These are phyloP conservation scores for Tringa solitaria DNA, from an alignment of 2,113 vertebrate species.

Conservation along the genomic window DNA sequence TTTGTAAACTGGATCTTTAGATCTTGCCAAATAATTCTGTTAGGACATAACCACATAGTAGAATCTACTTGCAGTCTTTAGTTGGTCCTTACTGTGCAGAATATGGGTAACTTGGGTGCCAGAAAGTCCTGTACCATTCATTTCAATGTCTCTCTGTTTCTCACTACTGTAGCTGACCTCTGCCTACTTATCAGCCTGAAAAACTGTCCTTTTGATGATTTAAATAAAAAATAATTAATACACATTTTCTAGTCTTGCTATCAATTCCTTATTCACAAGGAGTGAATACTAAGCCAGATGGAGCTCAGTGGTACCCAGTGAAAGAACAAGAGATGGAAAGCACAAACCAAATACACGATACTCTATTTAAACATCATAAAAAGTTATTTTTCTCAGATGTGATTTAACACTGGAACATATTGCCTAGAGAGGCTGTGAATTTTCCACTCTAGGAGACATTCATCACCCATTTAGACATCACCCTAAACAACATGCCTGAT, in stretches of 20 bases:
- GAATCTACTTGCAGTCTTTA: neutral
- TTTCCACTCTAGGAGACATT: neutral
- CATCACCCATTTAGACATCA: neutral
- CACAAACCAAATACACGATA: neutral
- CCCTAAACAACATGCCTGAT: neutral
- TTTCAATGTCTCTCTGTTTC: neutral
- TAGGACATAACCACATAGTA: neutral
- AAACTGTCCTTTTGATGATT: neutral
- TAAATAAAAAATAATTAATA: neutral
- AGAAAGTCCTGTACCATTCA: neutral
- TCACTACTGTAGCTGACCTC: neutral
- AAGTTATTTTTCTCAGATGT: rapidly evolving
- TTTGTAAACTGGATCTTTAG: neutral
- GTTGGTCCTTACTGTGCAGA: neutral
- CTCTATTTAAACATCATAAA: neutral
- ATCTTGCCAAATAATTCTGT: neutral
- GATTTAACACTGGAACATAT: neutral
- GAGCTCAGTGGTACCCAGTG: neutral
- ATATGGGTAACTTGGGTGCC: neutral
- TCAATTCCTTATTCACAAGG: neutral
- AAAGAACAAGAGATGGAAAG: neutral
- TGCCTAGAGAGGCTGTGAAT: neutral
- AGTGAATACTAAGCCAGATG: neutral
- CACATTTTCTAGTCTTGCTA: neutral
- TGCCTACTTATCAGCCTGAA: neutral